Percentiles rank a stretch among this genome's conserved stretches.
Evolutionary conservation across 2,797 vertebrate species (phyloP).

Genomic region (Trematomus bernacchii): DNA sequence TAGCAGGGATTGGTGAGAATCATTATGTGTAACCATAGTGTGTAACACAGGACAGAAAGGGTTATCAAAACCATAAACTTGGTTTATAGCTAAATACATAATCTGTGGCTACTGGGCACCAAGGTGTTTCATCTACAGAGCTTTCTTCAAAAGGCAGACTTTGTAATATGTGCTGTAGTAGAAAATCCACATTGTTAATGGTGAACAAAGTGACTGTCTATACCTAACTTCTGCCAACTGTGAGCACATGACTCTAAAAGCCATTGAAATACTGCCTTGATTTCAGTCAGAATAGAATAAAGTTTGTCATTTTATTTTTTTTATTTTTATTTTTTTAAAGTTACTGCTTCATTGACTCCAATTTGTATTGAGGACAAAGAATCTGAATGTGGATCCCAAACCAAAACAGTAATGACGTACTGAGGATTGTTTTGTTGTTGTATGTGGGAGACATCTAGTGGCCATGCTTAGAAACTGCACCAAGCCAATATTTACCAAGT

Average conservation of each 20-base stretch:
- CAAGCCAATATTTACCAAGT: background rate
- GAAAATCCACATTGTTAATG: too few relatives aligned
- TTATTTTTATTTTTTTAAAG: background rate
- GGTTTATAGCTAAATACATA: too few relatives aligned
- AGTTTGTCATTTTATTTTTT: background rate
- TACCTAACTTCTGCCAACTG: too few relatives aligned
- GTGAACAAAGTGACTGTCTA: too few relatives aligned
- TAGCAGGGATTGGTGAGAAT: too few relatives aligned
- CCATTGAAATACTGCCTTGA: background rate
- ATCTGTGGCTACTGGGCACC: too few relatives aligned
- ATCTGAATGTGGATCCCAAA: background rate
- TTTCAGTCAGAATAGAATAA: background rate
- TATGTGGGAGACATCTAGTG: slow-evolving; percentile 65
- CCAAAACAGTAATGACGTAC: background rate
- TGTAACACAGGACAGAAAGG: too few relatives aligned
- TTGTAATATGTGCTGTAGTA: too few relatives aligned
- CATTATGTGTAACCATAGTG: too few relatives aligned
- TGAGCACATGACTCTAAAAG: background rate
- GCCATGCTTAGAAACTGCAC: slow-evolving; percentile 18
- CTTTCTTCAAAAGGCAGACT: too few relatives aligned
- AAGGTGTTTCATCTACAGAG: too few relatives aligned
- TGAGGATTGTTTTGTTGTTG: background rate
- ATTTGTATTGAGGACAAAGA: background rate
- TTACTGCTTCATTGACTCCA: background rate
- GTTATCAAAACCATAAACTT: too few relatives aligned